These are phyloP conservation scores for Drosophila mayri DNA, from an alignment of 1,140 invertebrate genomes.

Conservation along the genomic window DNA sequence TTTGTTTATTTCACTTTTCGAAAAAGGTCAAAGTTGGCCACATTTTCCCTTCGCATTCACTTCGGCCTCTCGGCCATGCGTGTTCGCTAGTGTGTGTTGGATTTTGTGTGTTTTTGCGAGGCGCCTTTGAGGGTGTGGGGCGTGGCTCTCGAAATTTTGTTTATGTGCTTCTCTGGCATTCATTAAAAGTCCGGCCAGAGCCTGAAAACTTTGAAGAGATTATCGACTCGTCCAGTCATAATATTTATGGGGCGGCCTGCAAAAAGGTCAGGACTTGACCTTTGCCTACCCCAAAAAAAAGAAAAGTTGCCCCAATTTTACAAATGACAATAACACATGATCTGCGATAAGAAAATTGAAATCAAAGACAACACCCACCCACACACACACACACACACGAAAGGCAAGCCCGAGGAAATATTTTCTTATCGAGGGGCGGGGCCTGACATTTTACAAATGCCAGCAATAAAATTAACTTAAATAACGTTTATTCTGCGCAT, in stretches of 20 bases:
- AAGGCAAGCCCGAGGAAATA: constrained; percentile 1
- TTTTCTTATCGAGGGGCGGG: constrained; percentile 8
- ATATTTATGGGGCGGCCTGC: constrained; percentile 51
- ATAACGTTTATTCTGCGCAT: constrained; percentile 61
- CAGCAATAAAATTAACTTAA: constrained; percentile 72
- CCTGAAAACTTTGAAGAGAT: constrained; percentile 47
- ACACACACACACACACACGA: too few relatives aligned
- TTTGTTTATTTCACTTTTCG: constrained; percentile 77
- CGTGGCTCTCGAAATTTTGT: constrained; percentile 59
- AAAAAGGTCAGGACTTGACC: constrained; percentile 51
- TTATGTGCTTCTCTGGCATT: constrained; percentile 62
- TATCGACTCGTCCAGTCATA: constrained; percentile 48
- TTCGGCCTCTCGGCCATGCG: constrained; percentile 17
- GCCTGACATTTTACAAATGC: constrained; percentile 67
- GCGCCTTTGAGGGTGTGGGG: constrained; percentile 15
- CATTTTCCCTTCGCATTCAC: constrained; percentile 46
- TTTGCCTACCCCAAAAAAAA: constrained; percentile 35
- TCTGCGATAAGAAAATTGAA: constrained; percentile 51
- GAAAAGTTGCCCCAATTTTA: constrained; percentile 28
- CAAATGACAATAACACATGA: constrained; percentile 58
- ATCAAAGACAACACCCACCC: constrained; percentile 35
- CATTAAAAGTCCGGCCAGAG: constrained; percentile 52
- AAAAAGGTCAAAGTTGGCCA: constrained; percentile 75
- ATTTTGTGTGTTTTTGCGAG: constrained; percentile 7
- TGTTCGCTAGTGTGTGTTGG: constrained; percentile 10